These are phyloP conservation scores for Euthynnus affinis DNA, from an alignment of 2,797 vertebrate genomes.

Conservation along the genomic window DNA sequence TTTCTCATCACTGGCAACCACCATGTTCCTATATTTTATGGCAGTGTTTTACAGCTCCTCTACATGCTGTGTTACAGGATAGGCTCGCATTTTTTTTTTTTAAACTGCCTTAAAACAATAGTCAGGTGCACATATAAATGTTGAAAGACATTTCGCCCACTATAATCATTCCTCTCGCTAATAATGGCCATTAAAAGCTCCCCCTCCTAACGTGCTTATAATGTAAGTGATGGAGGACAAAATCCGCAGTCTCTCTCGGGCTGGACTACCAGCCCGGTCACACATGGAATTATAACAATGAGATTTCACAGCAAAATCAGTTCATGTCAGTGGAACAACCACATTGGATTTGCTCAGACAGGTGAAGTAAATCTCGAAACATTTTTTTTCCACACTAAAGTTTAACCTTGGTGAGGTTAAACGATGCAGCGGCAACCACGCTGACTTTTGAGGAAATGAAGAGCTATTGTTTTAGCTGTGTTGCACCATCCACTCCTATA, in stretches of 20 bases:
- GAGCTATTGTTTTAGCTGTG: no score
- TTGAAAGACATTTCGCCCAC: no score
- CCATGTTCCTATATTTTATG: conserved; percentile 41
- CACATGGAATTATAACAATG: no score
- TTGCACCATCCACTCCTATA: background rate
- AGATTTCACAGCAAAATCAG: background rate
- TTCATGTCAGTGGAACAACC: background rate
- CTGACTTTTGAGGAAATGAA: background rate
- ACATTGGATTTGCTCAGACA: background rate
- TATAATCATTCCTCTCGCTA: no score
- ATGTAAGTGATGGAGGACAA: no score
- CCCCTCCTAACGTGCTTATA: no score
- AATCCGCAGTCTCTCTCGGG: no score
- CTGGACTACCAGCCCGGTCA: no score
- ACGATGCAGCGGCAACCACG: background rate
- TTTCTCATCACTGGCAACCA: conserved; percentile 42
- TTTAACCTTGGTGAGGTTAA: background rate
- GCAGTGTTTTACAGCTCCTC: conserved; percentile 11
- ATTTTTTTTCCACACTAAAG: background rate
- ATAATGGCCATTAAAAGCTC: no score
- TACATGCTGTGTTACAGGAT: background rate
- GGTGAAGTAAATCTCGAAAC: background rate
- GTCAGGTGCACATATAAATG: no score
- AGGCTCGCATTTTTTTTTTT: no score
- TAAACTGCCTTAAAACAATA: no score